Evolutionary conservation across 2,797 vertebrate genomes (phyloP).

Genomic region (Xenops minutus): DNA sequence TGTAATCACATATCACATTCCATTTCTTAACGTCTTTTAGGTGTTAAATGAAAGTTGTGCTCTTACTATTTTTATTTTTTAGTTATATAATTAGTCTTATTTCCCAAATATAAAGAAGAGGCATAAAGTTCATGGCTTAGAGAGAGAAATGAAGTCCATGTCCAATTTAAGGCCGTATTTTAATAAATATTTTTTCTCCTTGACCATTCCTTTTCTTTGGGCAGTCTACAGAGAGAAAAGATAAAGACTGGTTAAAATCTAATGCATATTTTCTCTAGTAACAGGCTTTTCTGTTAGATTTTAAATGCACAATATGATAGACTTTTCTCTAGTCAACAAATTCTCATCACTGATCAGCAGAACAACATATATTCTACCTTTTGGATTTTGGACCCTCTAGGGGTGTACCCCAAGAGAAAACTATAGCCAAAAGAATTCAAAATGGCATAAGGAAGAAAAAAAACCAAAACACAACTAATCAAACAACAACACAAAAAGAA

Average conservation of each 20-base stretch:
- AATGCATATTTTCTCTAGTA: not conserved
- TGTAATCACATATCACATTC: not conserved
- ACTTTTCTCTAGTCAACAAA: not conserved
- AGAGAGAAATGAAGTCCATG: not conserved
- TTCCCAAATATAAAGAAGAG: not conserved
- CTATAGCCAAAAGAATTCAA: not conserved
- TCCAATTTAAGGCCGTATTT: not conserved
- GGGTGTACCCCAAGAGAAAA: not conserved
- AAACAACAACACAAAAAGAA: not conserved
- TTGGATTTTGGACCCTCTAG: not conserved
- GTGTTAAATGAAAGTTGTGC: not conserved
- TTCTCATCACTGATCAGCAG: not conserved
- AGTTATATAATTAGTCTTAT: not conserved
- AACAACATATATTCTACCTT: not conserved
- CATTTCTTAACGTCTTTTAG: not conserved
- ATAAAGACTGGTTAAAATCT: not conserved
- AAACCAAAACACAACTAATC: not conserved
- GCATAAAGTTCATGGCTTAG: not conserved
- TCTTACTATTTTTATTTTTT: not conserved
- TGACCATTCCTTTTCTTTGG: not conserved
- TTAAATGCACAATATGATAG: not conserved
- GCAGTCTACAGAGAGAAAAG: not conserved
- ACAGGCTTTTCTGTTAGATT: accelerated
- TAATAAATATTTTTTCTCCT: not conserved
- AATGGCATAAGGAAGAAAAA: not conserved